These are phyloP conservation scores for Elegia similella DNA, from an alignment of 2,888 invertebrate genomes.

Conservation along the genomic window DNA sequence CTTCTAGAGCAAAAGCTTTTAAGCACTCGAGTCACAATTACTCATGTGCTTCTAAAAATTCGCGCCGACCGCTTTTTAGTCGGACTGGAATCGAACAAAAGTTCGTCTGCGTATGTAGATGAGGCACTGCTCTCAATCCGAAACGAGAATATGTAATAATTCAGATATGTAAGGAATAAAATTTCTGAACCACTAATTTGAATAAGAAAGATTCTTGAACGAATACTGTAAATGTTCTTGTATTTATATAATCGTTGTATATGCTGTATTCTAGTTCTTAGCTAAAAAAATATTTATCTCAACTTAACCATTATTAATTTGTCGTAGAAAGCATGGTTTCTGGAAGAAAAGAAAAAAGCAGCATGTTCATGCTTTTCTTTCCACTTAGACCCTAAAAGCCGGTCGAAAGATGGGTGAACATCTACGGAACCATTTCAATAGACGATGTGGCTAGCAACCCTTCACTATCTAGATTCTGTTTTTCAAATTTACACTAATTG, in stretches of 20 bases:
- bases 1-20: slow-evolving; percentile 60
- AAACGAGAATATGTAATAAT: slow-evolving; percentile 14
- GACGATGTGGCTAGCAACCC: too few relatives aligned
- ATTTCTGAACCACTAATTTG: slow-evolving; percentile 5
- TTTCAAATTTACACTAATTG: too few relatives aligned
- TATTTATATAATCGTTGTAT: neutral
- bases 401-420: too few relatives aligned
- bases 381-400: too few relatives aligned
- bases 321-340: too few relatives aligned
- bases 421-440: too few relatives aligned
- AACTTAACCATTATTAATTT: too few relatives aligned
- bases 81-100: slow-evolving; percentile 47
- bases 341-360: too few relatives aligned
- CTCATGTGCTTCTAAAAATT: slow-evolving; percentile 49
- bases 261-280: too few relatives aligned
- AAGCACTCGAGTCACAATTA: slow-evolving; percentile 62
- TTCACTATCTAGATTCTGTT: too few relatives aligned
- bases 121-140: slow-evolving; percentile 31
- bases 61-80: slow-evolving; percentile 44
- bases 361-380: too few relatives aligned
- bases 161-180: slow-evolving; percentile 2
- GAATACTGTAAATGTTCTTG: neutral
- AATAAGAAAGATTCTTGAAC: neutral
- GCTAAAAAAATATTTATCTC: too few relatives aligned
- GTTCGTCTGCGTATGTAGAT: slow-evolving; percentile 48